Percentiles rank a stretch among this genome's conserved stretches.
These are phyloP conservation scores for Elysia chlorotica DNA, from an alignment of 1,140 invertebrate genomes.

Conservation along the genomic window DNA sequence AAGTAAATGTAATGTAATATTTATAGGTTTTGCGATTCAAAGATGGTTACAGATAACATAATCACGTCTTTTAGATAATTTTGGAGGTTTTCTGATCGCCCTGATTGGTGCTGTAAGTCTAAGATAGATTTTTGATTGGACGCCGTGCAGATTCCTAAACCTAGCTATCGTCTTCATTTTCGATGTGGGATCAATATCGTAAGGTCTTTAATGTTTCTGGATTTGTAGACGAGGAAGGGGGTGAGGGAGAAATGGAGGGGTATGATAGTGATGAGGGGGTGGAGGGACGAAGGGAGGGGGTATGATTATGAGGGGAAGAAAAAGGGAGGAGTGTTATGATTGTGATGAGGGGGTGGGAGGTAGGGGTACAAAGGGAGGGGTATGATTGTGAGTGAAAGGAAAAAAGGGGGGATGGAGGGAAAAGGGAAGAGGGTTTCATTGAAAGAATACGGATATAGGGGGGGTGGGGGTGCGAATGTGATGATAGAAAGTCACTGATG, in stretches of 20 bases:
- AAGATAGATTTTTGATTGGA: too few relatives aligned
- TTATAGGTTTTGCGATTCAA: too few relatives aligned
- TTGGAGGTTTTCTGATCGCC: too few relatives aligned
- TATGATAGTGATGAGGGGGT: not conserved
- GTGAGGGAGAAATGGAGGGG: not conserved
- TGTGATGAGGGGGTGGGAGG: not conserved
- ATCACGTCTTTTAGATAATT: too few relatives aligned
- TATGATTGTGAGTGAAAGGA: not conserved
- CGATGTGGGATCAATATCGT: too few relatives aligned
- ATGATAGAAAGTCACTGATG: not conserved
- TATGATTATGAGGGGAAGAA: not conserved
- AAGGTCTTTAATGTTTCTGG: too few relatives aligned
- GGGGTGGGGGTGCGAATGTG: not conserved
- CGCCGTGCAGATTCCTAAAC: too few relatives aligned
- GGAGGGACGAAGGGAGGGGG: not conserved
- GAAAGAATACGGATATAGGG: not conserved
- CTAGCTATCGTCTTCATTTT: too few relatives aligned
- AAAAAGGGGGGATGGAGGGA: not conserved
- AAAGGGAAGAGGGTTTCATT: not conserved
- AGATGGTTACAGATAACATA: too few relatives aligned
- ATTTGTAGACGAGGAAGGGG: not conserved
- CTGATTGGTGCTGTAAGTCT: too few relatives aligned
- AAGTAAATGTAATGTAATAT: too few relatives aligned
- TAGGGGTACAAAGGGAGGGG: not conserved
- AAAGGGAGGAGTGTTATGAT: not conserved